Percentiles rank a stretch among this genome's conserved stretches.
Evolutionary conservation across 53 echinoderm and acorn worm genomes (phyloP).

Genomic region (Hippasteria phrygiana): DNA sequence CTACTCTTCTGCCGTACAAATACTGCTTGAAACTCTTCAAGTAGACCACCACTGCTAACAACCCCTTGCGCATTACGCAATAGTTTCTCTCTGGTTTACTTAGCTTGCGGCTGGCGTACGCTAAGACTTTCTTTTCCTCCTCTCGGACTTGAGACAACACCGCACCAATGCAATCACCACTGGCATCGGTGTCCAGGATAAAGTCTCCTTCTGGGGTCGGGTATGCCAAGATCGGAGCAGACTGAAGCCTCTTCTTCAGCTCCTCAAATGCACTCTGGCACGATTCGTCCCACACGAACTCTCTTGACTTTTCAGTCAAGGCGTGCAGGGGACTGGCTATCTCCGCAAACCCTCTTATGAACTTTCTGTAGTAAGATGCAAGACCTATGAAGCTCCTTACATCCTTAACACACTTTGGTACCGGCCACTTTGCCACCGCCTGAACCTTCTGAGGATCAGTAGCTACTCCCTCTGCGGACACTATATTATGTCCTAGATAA

Average conservation of each 20-base stretch:
- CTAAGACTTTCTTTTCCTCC: conserved; percentile 49
- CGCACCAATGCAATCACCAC: conserved; percentile 34
- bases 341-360: too few species aligned
- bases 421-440: conserved; percentile 7
- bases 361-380: conserved; percentile 1
- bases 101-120: conserved; percentile 61
- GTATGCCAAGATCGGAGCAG: not conserved
- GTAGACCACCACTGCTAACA: conserved; percentile 43
- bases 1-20: conserved; percentile 35
- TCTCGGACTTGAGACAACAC: conserved; percentile 38
- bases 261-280: not conserved
- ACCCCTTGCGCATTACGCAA: conserved; percentile 66
- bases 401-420: not conserved
- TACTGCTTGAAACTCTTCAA: conserved; percentile 50
- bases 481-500: conserved; percentile 16
- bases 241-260: not conserved
- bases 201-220: not conserved
- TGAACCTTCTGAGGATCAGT: conserved; percentile 2
- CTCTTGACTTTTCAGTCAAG: conserved; percentile 2
- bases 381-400: conserved; percentile 16
- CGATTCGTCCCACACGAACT: not conserved
- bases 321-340: not conserved
- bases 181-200: conserved; percentile 24
- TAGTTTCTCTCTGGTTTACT: conserved; percentile 68
- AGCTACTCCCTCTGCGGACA: not conserved